A percentile compares a stretch with the other conserved stretches of the same genome.
These are phyloP conservation scores for Potamarius usumacintae DNA, from an alignment of 2,113 vertebrate genomes.

Conservation along the genomic window DNA sequence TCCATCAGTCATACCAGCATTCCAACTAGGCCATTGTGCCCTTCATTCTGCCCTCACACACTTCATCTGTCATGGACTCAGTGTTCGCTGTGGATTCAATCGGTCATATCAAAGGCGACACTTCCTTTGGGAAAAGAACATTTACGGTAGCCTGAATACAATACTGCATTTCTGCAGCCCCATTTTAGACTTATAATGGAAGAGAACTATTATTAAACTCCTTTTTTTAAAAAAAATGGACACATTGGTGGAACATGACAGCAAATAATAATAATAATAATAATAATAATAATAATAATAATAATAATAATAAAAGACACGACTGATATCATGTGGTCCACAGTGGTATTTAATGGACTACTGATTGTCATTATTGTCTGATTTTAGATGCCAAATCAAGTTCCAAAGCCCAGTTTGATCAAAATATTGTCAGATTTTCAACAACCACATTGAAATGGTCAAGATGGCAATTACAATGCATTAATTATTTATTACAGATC, in stretches of 20 bases:
- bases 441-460: not conserved
- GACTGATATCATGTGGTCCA: not conserved
- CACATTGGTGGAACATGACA: no score
- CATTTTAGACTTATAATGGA: conserved; percentile 19
- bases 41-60: conserved; percentile 53
- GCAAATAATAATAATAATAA: no score
- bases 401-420: not conserved
- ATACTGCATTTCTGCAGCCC: conserved; percentile 1
- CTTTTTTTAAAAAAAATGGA: not conserved
- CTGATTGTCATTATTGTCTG: not conserved
- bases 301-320: no score
- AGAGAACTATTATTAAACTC: conserved; percentile 19
- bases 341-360: not conserved
- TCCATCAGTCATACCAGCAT: conserved; percentile 68
- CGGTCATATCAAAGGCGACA: conserved; percentile 33
- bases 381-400: not conserved
- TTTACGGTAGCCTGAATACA: conserved; percentile 32
- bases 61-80: conserved; percentile 60
- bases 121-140: conserved; percentile 40
- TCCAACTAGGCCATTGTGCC: conserved; percentile 63
- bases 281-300: no score
- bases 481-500: not conserved
- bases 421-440: not conserved
- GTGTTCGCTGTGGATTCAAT: conserved; percentile 57
- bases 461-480: not conserved